Evolutionary conservation across 2,888 invertebrate genomes (phyloP).

Genomic region (Psococerastis gibbosa): DNA sequence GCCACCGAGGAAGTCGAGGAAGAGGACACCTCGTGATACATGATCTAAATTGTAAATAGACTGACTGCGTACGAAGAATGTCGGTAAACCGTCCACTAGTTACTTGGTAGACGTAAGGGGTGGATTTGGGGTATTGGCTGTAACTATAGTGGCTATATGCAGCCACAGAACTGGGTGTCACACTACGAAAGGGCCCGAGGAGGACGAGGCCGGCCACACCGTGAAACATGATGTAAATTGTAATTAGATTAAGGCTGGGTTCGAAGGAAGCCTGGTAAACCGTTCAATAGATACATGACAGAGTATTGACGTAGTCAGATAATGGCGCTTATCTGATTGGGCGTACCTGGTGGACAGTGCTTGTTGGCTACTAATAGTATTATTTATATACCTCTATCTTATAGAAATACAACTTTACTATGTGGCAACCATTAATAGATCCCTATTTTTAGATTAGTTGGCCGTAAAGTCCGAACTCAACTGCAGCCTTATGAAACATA

Average conservation of each 20-base stretch:
- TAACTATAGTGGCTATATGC: background rate
- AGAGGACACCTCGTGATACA: background rate
- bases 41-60: background rate
- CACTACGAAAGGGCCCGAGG: background rate
- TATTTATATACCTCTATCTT: no score
- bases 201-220: background rate
- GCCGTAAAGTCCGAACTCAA: no score
- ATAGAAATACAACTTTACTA: no score
- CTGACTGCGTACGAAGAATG: background rate
- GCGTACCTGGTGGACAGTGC: no score
- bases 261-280: background rate
- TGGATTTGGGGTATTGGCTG: background rate
- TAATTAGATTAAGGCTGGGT: background rate
- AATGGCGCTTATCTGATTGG: no score
- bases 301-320: no score
- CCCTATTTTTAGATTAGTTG: no score
- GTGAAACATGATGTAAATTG: background rate
- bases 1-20: background rate
- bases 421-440: no score
- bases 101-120: background rate
- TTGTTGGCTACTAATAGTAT: no score
- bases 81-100: background rate
- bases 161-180: slow-evolving; percentile 2
- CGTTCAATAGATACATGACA: background rate
- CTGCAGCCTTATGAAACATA: no score